phyloP scores from a whole-genome alignment of 2,797 vertebrate genomes.

The Sardinella longiceps region DNA sequence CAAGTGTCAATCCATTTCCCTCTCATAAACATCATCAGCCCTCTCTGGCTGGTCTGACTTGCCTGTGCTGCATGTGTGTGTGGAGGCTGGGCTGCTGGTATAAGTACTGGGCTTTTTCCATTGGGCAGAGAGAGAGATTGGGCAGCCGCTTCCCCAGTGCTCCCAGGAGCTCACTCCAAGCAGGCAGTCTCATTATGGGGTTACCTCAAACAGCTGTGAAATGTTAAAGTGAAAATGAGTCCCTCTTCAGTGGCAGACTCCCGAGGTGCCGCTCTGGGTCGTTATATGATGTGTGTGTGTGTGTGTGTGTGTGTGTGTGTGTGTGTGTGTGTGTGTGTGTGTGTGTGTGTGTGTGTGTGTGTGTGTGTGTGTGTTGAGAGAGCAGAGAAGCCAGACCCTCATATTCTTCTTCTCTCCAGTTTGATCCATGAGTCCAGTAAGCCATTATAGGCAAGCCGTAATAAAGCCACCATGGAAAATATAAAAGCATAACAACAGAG shows the following conservation, averaged over 20 bases:
- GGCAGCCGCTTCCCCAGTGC: not conserved
- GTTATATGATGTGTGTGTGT: not conserved
- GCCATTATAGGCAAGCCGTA: not conserved
- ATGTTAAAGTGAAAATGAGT: slow-evolving; percentile 46
- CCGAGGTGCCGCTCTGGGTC: not conserved
- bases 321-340: no score
- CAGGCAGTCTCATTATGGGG: slow-evolving; percentile 62
- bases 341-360: no score
- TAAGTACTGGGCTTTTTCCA: no score
- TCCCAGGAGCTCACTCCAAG: slow-evolving; percentile 47
- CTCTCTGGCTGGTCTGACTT: not conserved
- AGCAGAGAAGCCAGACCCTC: not conserved
- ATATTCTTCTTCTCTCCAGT: not conserved
- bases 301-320: no score
- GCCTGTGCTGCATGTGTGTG: not conserved
- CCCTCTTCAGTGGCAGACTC: not conserved
- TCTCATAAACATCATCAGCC: not conserved
- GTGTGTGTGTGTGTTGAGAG: no score
- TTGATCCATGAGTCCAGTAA: not conserved
- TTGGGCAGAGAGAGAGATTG: no score
- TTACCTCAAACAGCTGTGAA: slow-evolving; percentile 62
- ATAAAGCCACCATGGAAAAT: not conserved
- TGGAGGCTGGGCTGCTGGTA: not conserved
- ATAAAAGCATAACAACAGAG: not conserved
- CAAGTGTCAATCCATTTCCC: not conserved